These are phyloP conservation scores for Ptilonorhynchus violaceus DNA, from an alignment of 2,113 vertebrate genomes.

Conservation along the genomic window DNA sequence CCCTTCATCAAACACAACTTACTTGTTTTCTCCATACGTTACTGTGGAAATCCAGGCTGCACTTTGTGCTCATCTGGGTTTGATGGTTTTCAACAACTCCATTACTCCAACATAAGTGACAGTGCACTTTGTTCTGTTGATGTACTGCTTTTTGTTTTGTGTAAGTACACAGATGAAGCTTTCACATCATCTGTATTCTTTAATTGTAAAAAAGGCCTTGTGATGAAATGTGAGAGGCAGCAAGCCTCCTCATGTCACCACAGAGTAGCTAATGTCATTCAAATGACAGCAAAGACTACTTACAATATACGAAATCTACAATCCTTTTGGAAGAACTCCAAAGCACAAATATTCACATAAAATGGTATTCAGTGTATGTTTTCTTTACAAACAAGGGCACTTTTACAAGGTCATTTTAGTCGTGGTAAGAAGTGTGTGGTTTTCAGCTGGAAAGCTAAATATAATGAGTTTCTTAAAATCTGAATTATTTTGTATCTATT, in stretches of 20 bases:
- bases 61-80: neutral
- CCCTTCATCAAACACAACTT: neutral
- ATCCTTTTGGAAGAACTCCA: neutral
- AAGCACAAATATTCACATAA: neutral
- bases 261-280: neutral
- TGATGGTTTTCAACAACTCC: neutral
- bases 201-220: neutral
- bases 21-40: neutral
- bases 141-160: neutral
- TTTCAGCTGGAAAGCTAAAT: neutral
- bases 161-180: neutral
- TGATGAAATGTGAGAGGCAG: neutral
- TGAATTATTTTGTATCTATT: neutral
- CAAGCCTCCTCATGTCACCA: neutral
- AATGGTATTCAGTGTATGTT: neutral
- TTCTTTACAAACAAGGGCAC: neutral
- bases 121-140: neutral
- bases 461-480: neutral
- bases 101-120: neutral
- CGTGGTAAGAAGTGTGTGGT: neutral
- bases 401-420: neutral
- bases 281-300: neutral
- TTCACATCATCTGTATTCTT: neutral
- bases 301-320: neutral
- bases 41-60: neutral